A percentile compares a stretch with the other conserved stretches of the same genome.
Conservation (phyloP, 1,140 invertebrate species). For the Cardiocondyla obscurior region DNA sequence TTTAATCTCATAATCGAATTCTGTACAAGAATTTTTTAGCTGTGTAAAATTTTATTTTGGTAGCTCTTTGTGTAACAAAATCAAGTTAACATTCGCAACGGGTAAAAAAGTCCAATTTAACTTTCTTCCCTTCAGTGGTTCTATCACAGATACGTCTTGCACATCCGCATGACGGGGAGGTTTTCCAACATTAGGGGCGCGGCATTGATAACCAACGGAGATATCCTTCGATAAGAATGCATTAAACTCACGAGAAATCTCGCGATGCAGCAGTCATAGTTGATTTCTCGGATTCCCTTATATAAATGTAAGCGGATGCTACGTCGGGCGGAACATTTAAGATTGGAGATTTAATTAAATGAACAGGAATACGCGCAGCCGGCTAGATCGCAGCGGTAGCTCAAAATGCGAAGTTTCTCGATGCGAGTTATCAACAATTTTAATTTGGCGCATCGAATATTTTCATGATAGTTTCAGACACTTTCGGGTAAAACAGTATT, state of each 20-base stretch:
- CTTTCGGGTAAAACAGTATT: not conserved
- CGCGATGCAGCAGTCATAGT: constrained; percentile 28
- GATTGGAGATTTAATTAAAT: constrained; percentile 10
- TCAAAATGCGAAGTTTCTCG: not conserved
- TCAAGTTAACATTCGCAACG: not conserved
- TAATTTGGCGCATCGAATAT: constrained; percentile 1
- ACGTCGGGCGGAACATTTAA: not conserved
- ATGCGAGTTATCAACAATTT: not conserved
- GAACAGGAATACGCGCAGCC: not conserved
- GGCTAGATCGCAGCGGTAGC: not conserved
- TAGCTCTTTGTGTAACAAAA: constrained; percentile 11
- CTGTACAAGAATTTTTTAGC: not conserved
- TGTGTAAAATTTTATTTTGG: not conserved
- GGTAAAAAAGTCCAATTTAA: constrained; percentile 49
- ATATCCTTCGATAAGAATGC: constrained; percentile 61
- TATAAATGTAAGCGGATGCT: not conserved
- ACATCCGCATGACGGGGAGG: constrained; percentile 18
- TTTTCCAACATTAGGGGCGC: constrained; percentile 24
- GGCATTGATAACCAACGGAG: constrained; percentile 52
- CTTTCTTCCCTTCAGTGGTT: constrained; percentile 42
- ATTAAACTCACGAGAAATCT: constrained; percentile 52
- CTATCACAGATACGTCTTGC: constrained; percentile 49
- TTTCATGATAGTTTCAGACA: not conserved
- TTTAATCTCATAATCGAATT: constrained; percentile 15
- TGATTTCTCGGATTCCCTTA: constrained; percentile 71